Conservation (phyloP, 1,140 invertebrate species). For the Nasonia giraulti region DNA sequence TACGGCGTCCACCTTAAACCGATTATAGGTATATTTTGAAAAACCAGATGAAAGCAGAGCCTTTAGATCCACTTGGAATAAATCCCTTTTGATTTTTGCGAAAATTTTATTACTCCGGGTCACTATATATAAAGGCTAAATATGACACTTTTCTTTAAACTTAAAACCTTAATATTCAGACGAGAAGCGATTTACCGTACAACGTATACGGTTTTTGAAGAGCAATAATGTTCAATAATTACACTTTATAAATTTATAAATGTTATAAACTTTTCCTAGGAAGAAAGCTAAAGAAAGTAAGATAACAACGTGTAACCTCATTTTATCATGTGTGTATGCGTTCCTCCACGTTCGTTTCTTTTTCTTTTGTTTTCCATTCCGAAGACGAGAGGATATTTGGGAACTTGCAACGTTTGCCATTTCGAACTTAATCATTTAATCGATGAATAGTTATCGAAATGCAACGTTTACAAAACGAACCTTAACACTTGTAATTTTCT, state of each 20-base stretch:
- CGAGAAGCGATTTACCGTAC: conserved; percentile 57
- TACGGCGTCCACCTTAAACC: conserved; percentile 3
- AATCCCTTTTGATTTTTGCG: conserved; percentile 60
- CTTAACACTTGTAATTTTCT: conserved; percentile 5
- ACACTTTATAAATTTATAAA: conserved; percentile 73
- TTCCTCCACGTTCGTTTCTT: conserved; percentile 42
- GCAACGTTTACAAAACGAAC: neutral
- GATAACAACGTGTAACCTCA: conserved; percentile 66
- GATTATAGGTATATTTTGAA: neutral
- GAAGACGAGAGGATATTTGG: conserved; percentile 20
- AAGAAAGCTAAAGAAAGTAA: conserved; percentile 63
- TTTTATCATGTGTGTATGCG: conserved; percentile 18
- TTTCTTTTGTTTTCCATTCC: conserved; percentile 54
- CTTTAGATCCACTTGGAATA: conserved; percentile 32
- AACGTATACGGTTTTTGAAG: conserved; percentile 54
- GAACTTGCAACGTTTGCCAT: conserved; percentile 37
- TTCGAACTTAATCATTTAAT: conserved; percentile 35
- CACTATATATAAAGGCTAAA: conserved; percentile 68
- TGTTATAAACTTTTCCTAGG: conserved; percentile 66
- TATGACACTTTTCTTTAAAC: conserved; percentile 66
- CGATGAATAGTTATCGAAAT: conserved; percentile 9
- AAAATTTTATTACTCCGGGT: conserved; percentile 65
- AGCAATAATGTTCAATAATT: conserved; percentile 68
- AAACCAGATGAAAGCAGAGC: conserved; percentile 36
- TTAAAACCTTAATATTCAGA: conserved; percentile 65